Conservation (phyloP, 92 coral and sea anemone genomes). For the Zoanthus gigantus region DNA sequence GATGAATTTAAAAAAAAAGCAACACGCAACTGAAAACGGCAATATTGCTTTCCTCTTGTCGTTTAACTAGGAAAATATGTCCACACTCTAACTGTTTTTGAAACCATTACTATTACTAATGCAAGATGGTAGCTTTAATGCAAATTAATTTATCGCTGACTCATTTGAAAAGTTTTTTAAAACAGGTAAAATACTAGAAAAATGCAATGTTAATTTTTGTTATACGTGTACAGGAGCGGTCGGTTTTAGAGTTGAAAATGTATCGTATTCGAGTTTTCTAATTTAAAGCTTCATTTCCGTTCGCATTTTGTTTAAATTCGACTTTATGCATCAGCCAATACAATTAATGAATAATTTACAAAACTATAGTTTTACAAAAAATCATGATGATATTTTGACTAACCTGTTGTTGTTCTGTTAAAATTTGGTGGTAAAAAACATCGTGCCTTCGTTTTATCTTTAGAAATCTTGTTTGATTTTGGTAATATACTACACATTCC, state of each 20-base stretch:
- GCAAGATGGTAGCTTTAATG: neutral
- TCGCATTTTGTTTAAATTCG: neutral
- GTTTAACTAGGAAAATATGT: neutral
- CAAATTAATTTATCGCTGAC: neutral
- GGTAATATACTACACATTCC: constrained; percentile 69
- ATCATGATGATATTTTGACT: neutral
- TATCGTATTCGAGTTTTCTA: neutral
- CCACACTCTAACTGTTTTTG: too few species aligned
- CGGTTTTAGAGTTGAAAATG: neutral
- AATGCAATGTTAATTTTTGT: neutral
- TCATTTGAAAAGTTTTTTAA: too few species aligned
- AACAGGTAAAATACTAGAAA: neutral
- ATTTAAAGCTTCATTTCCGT: neutral
- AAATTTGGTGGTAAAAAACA: constrained; percentile 79
- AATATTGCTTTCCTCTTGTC: neutral
- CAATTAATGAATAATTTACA: neutral
- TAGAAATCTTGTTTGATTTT: constrained; percentile 30
- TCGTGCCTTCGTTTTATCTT: constrained; percentile 43
- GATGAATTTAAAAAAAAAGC: neutral
- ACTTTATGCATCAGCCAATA: neutral
- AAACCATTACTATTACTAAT: too few species aligned
- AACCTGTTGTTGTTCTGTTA: constrained; percentile 32
- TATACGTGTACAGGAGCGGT: neutral
- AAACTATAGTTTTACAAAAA: neutral
- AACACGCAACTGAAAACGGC: neutral